These are phyloP conservation scores for Mamestra configurata DNA, from an alignment of 1,140 invertebrate species.

Conservation along the genomic window DNA sequence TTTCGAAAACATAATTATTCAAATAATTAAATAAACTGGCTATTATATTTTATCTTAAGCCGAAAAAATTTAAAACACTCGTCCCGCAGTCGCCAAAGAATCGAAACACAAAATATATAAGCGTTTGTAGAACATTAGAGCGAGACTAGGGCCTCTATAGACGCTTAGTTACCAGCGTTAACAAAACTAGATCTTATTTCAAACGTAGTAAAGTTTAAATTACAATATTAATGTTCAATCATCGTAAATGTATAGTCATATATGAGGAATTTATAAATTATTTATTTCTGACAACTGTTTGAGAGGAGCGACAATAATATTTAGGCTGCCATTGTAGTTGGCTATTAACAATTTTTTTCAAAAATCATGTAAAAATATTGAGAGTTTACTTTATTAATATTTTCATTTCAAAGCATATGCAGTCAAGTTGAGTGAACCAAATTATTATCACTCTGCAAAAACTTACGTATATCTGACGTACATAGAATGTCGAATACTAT, in stretches of 20 bases:
- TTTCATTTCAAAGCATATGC: neutral
- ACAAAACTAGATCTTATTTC: conserved; percentile 39
- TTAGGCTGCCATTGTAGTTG: conserved; percentile 23
- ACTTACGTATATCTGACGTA: conserved; percentile 15
- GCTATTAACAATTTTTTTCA: neutral
- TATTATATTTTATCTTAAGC: neutral
- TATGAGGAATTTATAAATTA: neutral
- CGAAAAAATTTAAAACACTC: neutral
- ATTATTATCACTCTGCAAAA: neutral
- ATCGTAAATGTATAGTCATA: conserved; percentile 10
- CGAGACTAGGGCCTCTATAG: conserved; percentile 20
- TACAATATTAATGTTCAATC: conserved; percentile 18
- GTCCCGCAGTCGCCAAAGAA: conserved; percentile 17
- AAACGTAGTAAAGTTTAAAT: conserved; percentile 5
- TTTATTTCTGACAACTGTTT: neutral
- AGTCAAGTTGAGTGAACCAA: neutral
- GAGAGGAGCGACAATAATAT: conserved; percentile 26
- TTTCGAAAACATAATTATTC: neutral
- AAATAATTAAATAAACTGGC: neutral
- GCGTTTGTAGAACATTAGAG: conserved; percentile 32
- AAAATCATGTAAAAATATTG: neutral
- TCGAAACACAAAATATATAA: conserved; percentile 1
- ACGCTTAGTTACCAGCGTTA: conserved; percentile 30
- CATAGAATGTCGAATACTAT: conserved; percentile 31
- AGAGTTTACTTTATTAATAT: neutral